Base-by-base conservation (phyloP, 2,888 invertebrate genomes). In the Auanema freiburgensis region DNA sequence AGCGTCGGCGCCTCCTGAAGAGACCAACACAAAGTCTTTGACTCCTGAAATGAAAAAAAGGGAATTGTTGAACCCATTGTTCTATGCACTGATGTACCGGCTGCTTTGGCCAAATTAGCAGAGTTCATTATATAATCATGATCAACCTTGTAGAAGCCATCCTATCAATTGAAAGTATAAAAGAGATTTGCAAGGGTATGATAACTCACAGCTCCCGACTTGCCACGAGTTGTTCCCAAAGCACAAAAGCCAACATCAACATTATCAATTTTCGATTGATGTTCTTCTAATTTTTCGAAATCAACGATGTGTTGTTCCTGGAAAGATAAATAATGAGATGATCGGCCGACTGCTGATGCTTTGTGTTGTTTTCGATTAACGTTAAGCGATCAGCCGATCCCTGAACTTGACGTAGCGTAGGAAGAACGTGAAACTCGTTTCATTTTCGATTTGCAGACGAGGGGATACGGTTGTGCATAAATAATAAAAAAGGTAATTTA, bases 241-340 rank as follows among this genome's bases (percentile, higher is more conserved):
- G 85, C 84, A 74, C 86, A 87, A 77, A 85, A 87, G 1, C 86
- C 87, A n/a, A 86, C 84, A 73, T 87, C 85, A 69, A 84, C 73
- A 10, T 81, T 85, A 59, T 79, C 73, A 67, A 87, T 87, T 1
- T 71, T 83, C n/a, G 84, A 84, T 0, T 58, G 44, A 70, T 84
- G 74, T 3, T 86, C 84, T 4, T 85, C 84, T 1, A 87, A 70
- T 16, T 86, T 85, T 11, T 87, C 87, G 83, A 87, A 88, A 71
- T 87, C 86, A 14, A 87, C 84, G 4, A 85, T 74, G 65, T 83
- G 83, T 71, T 87, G 86, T 52, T 85, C 85, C 80, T 84, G 53
- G 66, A 40, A 59, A n/a, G 25, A 18, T 21, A 33, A 21, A 51
- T 21, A 40, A 33, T 46, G 21, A 46, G 6, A 46, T 46, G n/a